phyloP scores from a whole-genome alignment of 2,113 vertebrate species.

The Dendropsophus ebraccatus region DNA sequence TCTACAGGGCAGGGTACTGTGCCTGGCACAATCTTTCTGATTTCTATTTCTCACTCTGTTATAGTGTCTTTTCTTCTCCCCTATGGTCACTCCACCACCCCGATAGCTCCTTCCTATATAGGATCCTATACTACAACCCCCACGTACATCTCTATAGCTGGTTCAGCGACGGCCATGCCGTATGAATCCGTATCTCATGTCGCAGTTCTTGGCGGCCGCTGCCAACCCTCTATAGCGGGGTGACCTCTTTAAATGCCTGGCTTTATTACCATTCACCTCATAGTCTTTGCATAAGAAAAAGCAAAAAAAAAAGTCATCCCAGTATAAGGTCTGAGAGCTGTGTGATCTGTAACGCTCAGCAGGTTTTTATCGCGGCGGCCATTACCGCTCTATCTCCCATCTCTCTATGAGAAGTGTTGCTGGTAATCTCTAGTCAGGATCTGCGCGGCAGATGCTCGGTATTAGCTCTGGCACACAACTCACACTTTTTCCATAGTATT shows the following conservation, averaged over 20 bases:
- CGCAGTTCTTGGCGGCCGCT: neutral
- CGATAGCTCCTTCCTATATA: too few species aligned
- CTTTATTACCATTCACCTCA: neutral
- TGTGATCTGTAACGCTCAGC: constrained; percentile 25
- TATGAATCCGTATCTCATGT: neutral
- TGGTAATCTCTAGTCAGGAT: constrained; percentile 31
- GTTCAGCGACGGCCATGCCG: neutral
- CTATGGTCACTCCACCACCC: too few species aligned
- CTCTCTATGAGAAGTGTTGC: neutral
- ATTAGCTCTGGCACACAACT: constrained; percentile 27
- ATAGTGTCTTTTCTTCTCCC: too few species aligned
- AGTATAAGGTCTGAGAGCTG: neutral
- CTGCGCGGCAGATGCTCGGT: constrained; percentile 37
- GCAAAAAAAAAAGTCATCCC: constrained; percentile 27
- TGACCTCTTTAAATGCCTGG: neutral
- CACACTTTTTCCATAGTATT: constrained; percentile 10
- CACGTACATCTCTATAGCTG: neutral
- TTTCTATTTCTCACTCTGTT: too few species aligned
- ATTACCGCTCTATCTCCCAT: constrained; percentile 21
- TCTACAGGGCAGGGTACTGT: too few species aligned
- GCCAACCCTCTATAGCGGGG: neutral
- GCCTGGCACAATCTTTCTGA: too few species aligned
- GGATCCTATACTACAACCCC: neutral
- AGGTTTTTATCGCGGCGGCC: constrained; percentile 21
- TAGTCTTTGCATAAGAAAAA: constrained; percentile 38